A percentile compares a stretch with the other conserved stretches of the same genome.
Conservation (phyloP, 92 coral and sea anemone species). For the Virgularia gustaviana region DNA sequence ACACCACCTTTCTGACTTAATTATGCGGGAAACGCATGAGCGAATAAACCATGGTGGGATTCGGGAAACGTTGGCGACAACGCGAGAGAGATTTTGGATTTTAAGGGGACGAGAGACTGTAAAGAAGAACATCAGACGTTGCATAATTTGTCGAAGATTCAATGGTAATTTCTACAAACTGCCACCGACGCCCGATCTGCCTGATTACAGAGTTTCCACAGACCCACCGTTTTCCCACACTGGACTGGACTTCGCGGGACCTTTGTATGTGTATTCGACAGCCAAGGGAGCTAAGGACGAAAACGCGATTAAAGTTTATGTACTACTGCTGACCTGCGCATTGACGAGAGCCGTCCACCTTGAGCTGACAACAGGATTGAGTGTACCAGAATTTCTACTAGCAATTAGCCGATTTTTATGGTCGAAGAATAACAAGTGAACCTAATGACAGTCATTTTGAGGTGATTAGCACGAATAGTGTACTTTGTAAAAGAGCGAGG, state of each 20-base stretch:
- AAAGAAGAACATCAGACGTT: background rate
- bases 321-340: slow-evolving; percentile 36
- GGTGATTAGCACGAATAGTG: background rate
- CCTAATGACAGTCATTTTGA: background rate
- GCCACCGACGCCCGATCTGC: slow-evolving; percentile 10
- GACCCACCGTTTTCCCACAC: slow-evolving; percentile 32
- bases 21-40: slow-evolving; percentile 11
- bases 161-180: slow-evolving; percentile 9
- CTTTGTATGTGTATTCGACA: background rate
- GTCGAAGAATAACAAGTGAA: slow-evolving; percentile 5
- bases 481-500: background rate
- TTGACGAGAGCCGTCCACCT: slow-evolving; percentile 29
- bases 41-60: slow-evolving; percentile 4
- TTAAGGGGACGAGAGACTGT: background rate
- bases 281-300: background rate
- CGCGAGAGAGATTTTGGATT: background rate
- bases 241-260: slow-evolving; percentile 32
- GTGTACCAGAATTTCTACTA: slow-evolving; percentile 30
- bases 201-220: slow-evolving; percentile 23
- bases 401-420: slow-evolving; percentile 25
- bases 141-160: slow-evolving; percentile 22
- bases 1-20: background rate
- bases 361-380: slow-evolving; percentile 18
- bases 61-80: background rate
- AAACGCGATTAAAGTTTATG: slow-evolving; percentile 6